Percentiles rank a stretch among this genome's conserved stretches.
These are phyloP conservation scores for Pherbina coryleti DNA, from an alignment of 2,888 invertebrate species.

Conservation along the genomic window DNA sequence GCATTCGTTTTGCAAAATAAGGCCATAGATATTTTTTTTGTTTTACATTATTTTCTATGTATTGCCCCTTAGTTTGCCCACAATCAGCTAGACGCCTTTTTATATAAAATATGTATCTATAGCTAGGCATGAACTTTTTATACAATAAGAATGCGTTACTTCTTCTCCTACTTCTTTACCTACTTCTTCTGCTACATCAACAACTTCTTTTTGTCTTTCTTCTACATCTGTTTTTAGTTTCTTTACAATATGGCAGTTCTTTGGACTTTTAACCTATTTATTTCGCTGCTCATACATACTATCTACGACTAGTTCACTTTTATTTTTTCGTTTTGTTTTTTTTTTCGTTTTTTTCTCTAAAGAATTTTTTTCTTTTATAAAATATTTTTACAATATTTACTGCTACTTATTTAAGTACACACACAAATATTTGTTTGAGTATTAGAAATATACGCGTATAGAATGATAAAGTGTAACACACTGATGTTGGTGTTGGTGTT, in stretches of 20 bases:
- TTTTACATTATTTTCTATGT: too few relatives aligned
- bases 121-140: not conserved
- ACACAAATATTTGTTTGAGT: not conserved
- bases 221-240: not conserved
- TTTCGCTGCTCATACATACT: constrained; percentile 14
- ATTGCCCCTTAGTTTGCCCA: too few relatives aligned
- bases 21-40: too few relatives aligned
- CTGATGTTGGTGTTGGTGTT: not conserved
- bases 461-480: not conserved
- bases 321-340: not conserved
- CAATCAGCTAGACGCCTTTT: not conserved
- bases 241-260: constrained; percentile 27
- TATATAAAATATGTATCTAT: not conserved
- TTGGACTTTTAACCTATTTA: constrained; percentile 36
- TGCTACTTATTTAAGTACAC: not conserved
- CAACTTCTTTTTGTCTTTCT: not conserved
- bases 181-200: not conserved
- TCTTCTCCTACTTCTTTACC: not conserved
- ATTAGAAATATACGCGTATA: not conserved
- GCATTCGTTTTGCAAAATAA: too few relatives aligned
- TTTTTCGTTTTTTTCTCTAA: not conserved
- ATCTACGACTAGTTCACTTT: not conserved
- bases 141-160: not conserved
- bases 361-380: not conserved
- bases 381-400: not conserved